phyloP scores from a whole-genome alignment of 2,797 vertebrate species.

The Acanthopagrus latus region DNA sequence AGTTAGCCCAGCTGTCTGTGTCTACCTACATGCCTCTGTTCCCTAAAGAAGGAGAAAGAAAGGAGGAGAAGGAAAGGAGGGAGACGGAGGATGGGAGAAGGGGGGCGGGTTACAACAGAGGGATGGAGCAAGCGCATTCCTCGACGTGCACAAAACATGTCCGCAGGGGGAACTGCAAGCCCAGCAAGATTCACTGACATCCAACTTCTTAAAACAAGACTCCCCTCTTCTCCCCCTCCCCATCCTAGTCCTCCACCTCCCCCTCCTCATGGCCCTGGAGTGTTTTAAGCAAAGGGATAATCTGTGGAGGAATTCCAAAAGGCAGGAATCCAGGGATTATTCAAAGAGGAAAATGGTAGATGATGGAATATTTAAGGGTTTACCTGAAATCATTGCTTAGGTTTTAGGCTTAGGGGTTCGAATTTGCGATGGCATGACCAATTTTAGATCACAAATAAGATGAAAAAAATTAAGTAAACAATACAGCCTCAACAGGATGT shows the following conservation, averaged over 20 bases:
- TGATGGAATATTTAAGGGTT: slow-evolving; percentile 70
- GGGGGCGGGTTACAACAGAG: slow-evolving; percentile 32
- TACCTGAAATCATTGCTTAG: slow-evolving; percentile 65
- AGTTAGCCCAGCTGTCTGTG: slow-evolving; percentile 54
- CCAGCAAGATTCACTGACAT: slow-evolving; percentile 64
- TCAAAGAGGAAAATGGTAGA: slow-evolving; percentile 50
- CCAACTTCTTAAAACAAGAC: slow-evolving; percentile 48
- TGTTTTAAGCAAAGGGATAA: slow-evolving; percentile 64
- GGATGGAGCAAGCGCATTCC: slow-evolving; percentile 60
- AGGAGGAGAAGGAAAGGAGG: slow-evolving; percentile 15
- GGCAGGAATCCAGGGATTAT: slow-evolving; percentile 71
- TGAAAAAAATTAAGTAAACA: slow-evolving; percentile 24
- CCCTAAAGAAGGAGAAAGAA: slow-evolving; percentile 45
- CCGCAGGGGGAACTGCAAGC: slow-evolving; percentile 70
- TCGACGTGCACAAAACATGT: slow-evolving; percentile 69
- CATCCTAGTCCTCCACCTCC: slow-evolving; percentile 10
- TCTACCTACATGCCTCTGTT: slow-evolving; percentile 68
- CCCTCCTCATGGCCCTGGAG: slow-evolving; percentile 32
- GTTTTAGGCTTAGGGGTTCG: slow-evolving; percentile 34
- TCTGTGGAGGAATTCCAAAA: slow-evolving; percentile 74
- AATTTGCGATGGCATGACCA: slow-evolving; percentile 36
- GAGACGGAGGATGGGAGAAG: slow-evolving; percentile 11
- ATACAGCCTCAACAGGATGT: slow-evolving; percentile 55
- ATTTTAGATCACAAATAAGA: slow-evolving; percentile 30
- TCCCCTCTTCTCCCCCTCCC: slow-evolving; percentile 13